Base-by-base conservation (phyloP, 2,113 vertebrate genomes). In the Arenaria interpres region DNA sequence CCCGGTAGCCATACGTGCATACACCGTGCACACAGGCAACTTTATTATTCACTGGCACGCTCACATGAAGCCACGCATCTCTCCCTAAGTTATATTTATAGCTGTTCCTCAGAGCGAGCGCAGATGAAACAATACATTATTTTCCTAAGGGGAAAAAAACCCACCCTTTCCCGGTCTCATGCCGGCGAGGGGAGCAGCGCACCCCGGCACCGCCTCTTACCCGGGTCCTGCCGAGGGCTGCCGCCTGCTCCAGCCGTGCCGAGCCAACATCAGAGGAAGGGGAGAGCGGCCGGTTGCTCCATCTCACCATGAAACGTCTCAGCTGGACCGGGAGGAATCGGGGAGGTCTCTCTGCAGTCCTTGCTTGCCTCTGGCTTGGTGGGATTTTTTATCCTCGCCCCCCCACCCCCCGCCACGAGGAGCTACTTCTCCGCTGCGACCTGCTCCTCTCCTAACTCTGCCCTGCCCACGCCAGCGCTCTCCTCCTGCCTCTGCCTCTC, bases 401-500 rank as follows among this genome's bases (percentile, higher is more conserved):
- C 27, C 32, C 41, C 41, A 5, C 41, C 12, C 41, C 41, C 33
- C 8, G 6, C 21, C 48, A 24, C 8, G 28, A 92, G 66, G 69
- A 96, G 84, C 77, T 75, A 93, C 88, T 96, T 93, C 94, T 81
- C 67, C 18, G 5, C 85, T 20, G 20, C 30, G 86, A 85, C 85
- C 87, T 87, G 87, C 85, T 96, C 89, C 79, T 94, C 93, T 94
- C 90, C 91, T 88, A 94, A 95, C 93, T 97, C 96, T 80, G 94
- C 88, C 75, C 94, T 93, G 84, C 76, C 90, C 73, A 88, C 88
- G 62, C 75, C 93, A 80, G 83, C 11, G 25, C 92, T 97, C 84
- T 93, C 93, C 93, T 96, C 78, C 95, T 96, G 93, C 92, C 91
- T 96, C 96, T 96, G 91, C 88, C 88, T 93, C 96, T 68, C 63